A percentile compares a stretch with the other conserved stretches of the same genome.
Conservation (phyloP, 2,797 vertebrate species). For the Apogon hyalosoma region DNA sequence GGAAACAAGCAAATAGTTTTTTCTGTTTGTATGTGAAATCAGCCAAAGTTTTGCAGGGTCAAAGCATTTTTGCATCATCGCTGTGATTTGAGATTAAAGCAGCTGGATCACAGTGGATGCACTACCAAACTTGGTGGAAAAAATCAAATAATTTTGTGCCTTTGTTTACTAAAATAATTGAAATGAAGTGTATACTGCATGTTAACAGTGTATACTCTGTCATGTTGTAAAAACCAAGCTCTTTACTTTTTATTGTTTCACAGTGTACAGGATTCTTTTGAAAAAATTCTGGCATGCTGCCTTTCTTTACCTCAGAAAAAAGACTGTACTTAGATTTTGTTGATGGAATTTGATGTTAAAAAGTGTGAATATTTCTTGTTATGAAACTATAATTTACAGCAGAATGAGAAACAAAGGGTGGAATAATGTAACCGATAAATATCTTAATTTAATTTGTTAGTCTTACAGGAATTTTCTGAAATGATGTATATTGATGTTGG, state of each 20-base stretch:
- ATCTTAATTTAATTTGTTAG: constrained; percentile 19
- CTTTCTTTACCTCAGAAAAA: constrained; percentile 61
- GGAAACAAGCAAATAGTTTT: constrained; percentile 25
- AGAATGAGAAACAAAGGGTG: neutral
- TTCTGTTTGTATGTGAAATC: constrained; percentile 38
- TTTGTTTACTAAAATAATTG: constrained; percentile 60
- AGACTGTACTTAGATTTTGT: constrained; percentile 13
- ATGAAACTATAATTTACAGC: constrained; percentile 6
- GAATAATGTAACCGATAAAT: constrained; percentile 5
- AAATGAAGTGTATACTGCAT: constrained; percentile 48
- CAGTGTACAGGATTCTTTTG: constrained; percentile 20
- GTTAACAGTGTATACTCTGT: constrained; percentile 43
- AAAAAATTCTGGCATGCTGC: constrained; percentile 60
- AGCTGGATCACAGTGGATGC: constrained; percentile 38
- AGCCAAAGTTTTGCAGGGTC: constrained; percentile 49
- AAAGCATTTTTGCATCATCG: constrained; percentile 39
- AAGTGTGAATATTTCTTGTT: constrained; percentile 26
- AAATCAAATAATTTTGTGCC: constrained; percentile 71
- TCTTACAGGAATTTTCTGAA: constrained; percentile 41
- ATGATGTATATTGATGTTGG: constrained; percentile 36
- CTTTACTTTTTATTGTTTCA: constrained; percentile 20
- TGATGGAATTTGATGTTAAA: constrained; percentile 13
- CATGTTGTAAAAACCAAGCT: constrained; percentile 14
- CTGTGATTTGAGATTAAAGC: constrained; percentile 24
- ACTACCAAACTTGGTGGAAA: constrained; percentile 55